phyloP scores from a whole-genome alignment of 2,797 vertebrate species.

The Synaphobranchus kaupii region DNA sequence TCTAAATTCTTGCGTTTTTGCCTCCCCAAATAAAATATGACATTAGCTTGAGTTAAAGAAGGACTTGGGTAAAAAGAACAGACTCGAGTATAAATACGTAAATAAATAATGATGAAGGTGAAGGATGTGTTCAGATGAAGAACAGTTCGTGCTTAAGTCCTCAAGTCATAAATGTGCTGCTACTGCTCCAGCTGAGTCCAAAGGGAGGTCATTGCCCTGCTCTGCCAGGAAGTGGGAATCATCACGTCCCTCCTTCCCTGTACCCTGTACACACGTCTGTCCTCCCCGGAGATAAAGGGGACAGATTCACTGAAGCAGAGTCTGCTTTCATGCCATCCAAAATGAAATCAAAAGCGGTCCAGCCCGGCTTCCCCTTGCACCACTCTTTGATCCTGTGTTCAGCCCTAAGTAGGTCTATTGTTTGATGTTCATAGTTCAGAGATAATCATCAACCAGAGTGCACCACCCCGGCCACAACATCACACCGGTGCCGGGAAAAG shows the following conservation, averaged over 20 bases:
- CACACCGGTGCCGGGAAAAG: background rate
- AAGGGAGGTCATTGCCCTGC: background rate
- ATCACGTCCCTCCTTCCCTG: background rate
- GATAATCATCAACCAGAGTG: background rate
- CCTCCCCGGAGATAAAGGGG: background rate
- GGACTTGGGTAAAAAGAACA: no score
- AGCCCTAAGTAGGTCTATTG: background rate
- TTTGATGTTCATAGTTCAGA: background rate
- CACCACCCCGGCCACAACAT: background rate
- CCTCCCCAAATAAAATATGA: no score
- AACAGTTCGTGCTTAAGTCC: no score
- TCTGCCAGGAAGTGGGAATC: background rate
- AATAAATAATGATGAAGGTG: no score
- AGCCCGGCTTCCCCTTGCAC: background rate
- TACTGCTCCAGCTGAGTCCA: no score
- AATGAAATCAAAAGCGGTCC: background rate
- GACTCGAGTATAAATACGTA: no score
- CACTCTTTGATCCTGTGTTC: background rate
- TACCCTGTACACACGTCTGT: background rate
- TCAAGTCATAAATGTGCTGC: no score
- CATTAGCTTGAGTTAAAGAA: no score
- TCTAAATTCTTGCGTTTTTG: no score
- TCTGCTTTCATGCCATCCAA: background rate
- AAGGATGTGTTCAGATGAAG: no score
- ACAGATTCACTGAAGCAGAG: background rate